phyloP scores from a whole-genome alignment of 2,888 invertebrate species.

The Clitarchus hookeri region DNA sequence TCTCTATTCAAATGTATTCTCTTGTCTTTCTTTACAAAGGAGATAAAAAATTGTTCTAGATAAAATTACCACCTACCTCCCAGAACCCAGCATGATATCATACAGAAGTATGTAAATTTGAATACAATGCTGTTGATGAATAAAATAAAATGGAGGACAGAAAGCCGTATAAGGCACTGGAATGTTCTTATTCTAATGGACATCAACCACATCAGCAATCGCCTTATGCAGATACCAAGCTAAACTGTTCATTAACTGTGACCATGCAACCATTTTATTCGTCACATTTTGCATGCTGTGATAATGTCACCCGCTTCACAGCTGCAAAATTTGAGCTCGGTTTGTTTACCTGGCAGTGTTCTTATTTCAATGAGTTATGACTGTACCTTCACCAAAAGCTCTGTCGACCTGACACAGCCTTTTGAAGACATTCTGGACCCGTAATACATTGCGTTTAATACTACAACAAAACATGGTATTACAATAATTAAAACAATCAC shows the following conservation, averaged over 20 bases:
- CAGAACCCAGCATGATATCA: no score
- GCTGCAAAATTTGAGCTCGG: background rate
- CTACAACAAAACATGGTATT: constrained; percentile 14
- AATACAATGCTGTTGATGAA: no score
- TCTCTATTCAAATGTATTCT: no score
- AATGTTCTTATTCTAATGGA: background rate
- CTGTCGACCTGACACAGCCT: constrained; percentile 7
- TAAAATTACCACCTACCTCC: no score
- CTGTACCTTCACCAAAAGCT: constrained; percentile 8
- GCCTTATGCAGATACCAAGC: background rate
- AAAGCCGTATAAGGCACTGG: no score
- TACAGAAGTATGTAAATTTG: no score
- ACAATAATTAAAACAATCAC: background rate
- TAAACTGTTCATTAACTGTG: background rate
- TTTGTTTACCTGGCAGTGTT: background rate
- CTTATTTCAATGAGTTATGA: background rate
- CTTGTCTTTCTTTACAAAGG: no score
- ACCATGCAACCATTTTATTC: background rate
- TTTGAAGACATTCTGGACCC: constrained; percentile 2
- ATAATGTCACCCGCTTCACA: background rate
- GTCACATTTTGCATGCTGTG: background rate
- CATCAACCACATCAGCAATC: background rate
- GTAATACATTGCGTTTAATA: background rate
- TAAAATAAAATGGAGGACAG: no score
- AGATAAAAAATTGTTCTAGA: no score